Base-by-base conservation (phyloP, 1,140 invertebrate species). In the Drosophila mojavensis region DNA sequence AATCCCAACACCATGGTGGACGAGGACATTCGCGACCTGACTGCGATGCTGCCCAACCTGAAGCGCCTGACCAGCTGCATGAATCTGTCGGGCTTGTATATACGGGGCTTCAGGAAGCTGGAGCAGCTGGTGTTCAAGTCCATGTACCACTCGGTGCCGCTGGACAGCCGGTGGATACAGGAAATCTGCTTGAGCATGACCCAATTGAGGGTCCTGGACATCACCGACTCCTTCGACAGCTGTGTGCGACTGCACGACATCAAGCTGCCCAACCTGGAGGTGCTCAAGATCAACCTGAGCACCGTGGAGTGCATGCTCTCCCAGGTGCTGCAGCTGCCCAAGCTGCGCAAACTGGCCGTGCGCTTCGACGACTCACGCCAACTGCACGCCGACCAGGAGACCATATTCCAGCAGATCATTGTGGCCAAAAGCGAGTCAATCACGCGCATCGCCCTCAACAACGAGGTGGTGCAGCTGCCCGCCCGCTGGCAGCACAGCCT, bases 321-420 rank as follows among this genome's bases (percentile, higher is more conserved):
- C 1, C 48, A 84, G 48, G 75, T 89, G 11, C 48, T 89, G 1
- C 85, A 89, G 36, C 39, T 89, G 68, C 78, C 84, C 26, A 89
- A 75, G 24, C 51, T 89, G 4, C 67, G 72, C 15, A 89, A 89
- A 17, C 30, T 89, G 51, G 78, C 74, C 9, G 28, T 89, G 0
- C 55, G 84, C 10, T 89, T 78, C 20, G 84, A 89, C 6, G 84
- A 89, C 9, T 89, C 84, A 0, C 78, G 84, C 1, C 84, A 89
- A 5, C 10, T 89, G 43, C 33, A 78, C 1, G 84, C 84, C 7
- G 75, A 89, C 6, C 47, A 84, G 70, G 84, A 89, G 59, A 89
- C 85, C 50, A 89, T 89, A 11, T 89, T 89, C 62, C 84, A 89
- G 53, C 78, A 89, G 56, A 89, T 89, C 17, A 53, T 83, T 2